Percentiles rank a stretch among this genome's conserved stretches.
phyloP scores from a whole-genome alignment of 2,888 invertebrate species.

The Crematogaster levior region DNA sequence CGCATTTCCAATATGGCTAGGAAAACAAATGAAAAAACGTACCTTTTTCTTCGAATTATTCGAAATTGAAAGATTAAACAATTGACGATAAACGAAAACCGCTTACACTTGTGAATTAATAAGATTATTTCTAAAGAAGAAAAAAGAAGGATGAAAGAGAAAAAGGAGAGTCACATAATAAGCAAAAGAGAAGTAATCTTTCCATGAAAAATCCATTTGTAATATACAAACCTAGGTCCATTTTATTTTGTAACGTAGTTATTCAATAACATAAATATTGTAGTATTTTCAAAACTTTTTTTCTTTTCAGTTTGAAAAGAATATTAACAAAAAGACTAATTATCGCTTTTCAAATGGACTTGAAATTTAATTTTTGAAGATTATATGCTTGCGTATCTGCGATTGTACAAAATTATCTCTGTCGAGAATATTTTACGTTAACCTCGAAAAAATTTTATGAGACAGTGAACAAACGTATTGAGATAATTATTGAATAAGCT shows the following conservation, averaged over 20 bases:
- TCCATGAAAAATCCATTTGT: neutral
- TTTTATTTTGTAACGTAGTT: neutral
- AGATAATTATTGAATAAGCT: conserved; percentile 19
- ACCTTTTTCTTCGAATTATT: conserved; percentile 14
- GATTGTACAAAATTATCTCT: conserved; percentile 33
- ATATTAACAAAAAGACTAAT: conserved; percentile 62
- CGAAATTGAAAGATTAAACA: conserved; percentile 6
- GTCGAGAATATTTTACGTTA: conserved; percentile 38
- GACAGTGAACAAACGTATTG: conserved; percentile 4
- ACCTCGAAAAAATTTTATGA: conserved; percentile 5
- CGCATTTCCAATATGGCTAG: neutral
- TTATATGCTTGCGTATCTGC: conserved; percentile 56
- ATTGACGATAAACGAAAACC: neutral
- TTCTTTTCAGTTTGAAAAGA: neutral
- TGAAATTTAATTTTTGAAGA: conserved; percentile 60
- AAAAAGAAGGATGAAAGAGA: too few relatives aligned
- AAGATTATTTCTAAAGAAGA: conserved; percentile 5
- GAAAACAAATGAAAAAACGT: neutral
- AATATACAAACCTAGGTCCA: neutral
- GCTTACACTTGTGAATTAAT: neutral
- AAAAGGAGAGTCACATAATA: too few relatives aligned
- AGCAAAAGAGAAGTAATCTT: neutral
- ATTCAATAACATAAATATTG: neutral
- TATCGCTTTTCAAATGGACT: conserved; percentile 60
- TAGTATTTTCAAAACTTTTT: neutral